Conservation (phyloP, 2,888 invertebrate species). For the Nomada flava region DNA sequence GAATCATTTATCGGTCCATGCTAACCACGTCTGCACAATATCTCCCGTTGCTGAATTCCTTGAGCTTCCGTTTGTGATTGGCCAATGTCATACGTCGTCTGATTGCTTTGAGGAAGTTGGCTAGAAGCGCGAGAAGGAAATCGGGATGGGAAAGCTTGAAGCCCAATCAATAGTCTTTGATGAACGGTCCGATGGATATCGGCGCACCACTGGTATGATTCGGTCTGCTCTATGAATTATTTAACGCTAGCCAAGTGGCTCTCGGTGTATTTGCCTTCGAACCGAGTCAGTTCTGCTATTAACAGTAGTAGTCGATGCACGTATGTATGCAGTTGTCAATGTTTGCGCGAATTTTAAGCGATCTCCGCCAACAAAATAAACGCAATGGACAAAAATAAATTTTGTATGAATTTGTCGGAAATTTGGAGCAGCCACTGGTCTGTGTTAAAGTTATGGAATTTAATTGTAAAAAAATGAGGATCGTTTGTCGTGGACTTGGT, state of each 20-base stretch:
- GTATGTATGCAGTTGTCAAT: constrained; percentile 50
- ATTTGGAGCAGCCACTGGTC: no score
- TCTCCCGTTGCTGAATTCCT: neutral
- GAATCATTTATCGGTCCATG: constrained; percentile 44
- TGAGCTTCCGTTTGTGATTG: constrained; percentile 46
- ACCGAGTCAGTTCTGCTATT: constrained; percentile 60
- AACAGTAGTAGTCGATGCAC: constrained; percentile 43
- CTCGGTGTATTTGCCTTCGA: constrained; percentile 75
- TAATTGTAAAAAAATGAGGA: no score
- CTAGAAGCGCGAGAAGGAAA: constrained; percentile 33
- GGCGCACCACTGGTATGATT: constrained; percentile 58
- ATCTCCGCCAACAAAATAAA: no score
- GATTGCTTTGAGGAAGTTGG: constrained; percentile 47
- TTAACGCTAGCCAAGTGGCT: constrained; percentile 78
- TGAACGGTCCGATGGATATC: constrained; percentile 74
- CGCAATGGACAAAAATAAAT: no score
- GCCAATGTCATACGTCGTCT: constrained; percentile 56
- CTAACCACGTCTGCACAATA: constrained; percentile 17
- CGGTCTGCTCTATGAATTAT: constrained; percentile 77
- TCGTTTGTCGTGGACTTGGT: neutral
- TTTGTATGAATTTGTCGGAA: no score
- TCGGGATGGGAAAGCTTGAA: constrained; percentile 48
- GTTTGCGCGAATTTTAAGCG: constrained; percentile 22
- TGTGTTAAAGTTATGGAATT: no score
- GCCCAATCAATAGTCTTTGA: constrained; percentile 74